Conservation (phyloP, 2,113 vertebrate genomes). For the Oxygymnocypris stewartii region DNA sequence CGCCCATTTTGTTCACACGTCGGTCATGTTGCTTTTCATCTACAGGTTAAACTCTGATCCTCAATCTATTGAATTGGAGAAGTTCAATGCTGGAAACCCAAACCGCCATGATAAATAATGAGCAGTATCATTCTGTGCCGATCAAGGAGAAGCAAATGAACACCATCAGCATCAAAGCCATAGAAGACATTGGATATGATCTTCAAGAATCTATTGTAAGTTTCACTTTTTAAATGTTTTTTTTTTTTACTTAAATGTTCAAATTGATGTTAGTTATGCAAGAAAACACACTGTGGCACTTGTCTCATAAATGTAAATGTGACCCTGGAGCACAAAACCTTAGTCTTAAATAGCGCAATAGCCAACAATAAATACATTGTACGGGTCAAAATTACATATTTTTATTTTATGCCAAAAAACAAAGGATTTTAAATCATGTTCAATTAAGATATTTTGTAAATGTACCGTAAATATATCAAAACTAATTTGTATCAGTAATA, state of each 20-base stretch:
- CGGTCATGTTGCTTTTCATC: slow-evolving; percentile 1
- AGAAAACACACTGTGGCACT: neutral
- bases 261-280: neutral
- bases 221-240: slow-evolving; percentile 5
- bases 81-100: neutral
- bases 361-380: too few species aligned
- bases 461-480: too few species aligned
- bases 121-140: slow-evolving; percentile 68
- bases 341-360: too few species aligned
- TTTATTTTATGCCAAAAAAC: too few species aligned
- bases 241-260: neutral
- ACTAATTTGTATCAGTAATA: too few species aligned
- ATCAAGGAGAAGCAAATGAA: slow-evolving; percentile 75
- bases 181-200: slow-evolving; percentile 78
- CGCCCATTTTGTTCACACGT: neutral
- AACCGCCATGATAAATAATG: slow-evolving; percentile 69
- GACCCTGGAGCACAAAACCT: too few species aligned
- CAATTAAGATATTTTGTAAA: too few species aligned
- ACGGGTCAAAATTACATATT: too few species aligned
- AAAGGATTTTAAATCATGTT: too few species aligned
- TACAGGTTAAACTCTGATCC: slow-evolving; percentile 43
- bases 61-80: neutral
- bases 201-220: slow-evolving; percentile 77
- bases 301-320: neutral
- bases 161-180: slow-evolving; percentile 80